phyloP scores from a whole-genome alignment of 2,113 vertebrate genomes.

The Scophthalmus maximus region DNA sequence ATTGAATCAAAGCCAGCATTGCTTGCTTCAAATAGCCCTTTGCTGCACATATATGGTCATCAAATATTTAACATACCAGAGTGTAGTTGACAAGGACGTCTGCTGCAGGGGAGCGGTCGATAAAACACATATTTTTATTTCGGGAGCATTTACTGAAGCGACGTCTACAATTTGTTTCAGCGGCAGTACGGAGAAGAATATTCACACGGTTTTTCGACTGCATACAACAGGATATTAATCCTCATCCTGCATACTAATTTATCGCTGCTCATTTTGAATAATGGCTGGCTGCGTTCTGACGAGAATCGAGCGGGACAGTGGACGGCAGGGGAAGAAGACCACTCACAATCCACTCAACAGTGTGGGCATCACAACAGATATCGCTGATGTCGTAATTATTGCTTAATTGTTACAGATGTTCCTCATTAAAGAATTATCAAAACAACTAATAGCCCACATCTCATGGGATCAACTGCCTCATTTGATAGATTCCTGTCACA shows the following conservation, averaged over 20 bases:
- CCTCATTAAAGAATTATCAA: conserved; percentile 71
- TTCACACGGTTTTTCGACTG: too few relatives aligned
- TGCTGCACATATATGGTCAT: conserved; percentile 42
- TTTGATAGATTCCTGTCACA: conserved; percentile 48
- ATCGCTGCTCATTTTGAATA: background rate
- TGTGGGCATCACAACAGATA: conserved; percentile 16
- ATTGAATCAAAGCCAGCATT: conserved; percentile 32
- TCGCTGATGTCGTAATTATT: conserved; percentile 64
- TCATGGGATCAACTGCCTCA: conserved; percentile 29
- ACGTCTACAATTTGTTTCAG: background rate
- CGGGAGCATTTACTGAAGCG: background rate
- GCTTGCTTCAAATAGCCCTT: conserved; percentile 35
- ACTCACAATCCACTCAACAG: conserved; percentile 34
- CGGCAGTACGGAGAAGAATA: background rate
- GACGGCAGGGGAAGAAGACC: conserved; percentile 22
- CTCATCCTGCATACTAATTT: background rate
- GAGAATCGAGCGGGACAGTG: conserved; percentile 17
- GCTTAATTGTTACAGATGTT: conserved; percentile 63
- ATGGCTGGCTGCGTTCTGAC: background rate
- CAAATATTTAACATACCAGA: conserved; percentile 51
- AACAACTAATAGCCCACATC: conserved; percentile 29
- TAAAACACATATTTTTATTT: conserved; percentile 2
- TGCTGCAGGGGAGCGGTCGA: conserved; percentile 19
- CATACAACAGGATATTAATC: background rate
- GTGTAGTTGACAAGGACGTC: conserved; percentile 12